Evolutionary conservation across 2,113 vertebrate genomes (phyloP).

Genomic region (Hirundichthys speculiger): DNA sequence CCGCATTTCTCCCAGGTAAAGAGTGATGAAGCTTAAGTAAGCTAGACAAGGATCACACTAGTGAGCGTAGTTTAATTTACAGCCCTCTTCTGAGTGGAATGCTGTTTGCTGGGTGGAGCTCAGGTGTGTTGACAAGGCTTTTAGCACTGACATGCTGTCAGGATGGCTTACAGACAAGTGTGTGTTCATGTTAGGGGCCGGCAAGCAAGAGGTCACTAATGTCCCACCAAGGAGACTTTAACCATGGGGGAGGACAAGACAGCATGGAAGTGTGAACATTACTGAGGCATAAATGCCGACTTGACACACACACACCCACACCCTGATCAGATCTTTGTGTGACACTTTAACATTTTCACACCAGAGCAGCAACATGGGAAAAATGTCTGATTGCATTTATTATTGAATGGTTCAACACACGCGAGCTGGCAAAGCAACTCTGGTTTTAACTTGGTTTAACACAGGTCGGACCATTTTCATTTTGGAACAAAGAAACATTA

Average conservation of each 20-base stretch:
- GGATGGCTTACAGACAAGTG: constrained; percentile 64
- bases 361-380: constrained; percentile 35
- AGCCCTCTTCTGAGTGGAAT: constrained; percentile 63
- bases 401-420: constrained; percentile 19
- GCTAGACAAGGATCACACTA: constrained; percentile 11
- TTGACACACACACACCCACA: constrained; percentile 33
- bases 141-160: constrained; percentile 73
- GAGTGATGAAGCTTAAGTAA: constrained; percentile 20
- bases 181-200: constrained; percentile 47
- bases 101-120: constrained; percentile 75
- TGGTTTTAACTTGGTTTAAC: constrained; percentile 1
- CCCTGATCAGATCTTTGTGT: constrained; percentile 26
- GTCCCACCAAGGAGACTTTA: constrained; percentile 55
- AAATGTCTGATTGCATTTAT: constrained; percentile 34
- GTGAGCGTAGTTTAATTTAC: constrained; percentile 57
- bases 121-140: constrained; percentile 76
- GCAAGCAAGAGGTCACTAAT: constrained; percentile 66
- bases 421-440: not conserved
- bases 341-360: constrained; percentile 59
- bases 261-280: constrained; percentile 65
- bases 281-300: constrained; percentile 55
- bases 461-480: not conserved
- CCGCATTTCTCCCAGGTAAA: constrained; percentile 18
- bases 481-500: not conserved
- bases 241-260: constrained; percentile 38